These are phyloP conservation scores for Spodoptera littoralis DNA, from an alignment of 2,888 invertebrate species.

Conservation along the genomic window DNA sequence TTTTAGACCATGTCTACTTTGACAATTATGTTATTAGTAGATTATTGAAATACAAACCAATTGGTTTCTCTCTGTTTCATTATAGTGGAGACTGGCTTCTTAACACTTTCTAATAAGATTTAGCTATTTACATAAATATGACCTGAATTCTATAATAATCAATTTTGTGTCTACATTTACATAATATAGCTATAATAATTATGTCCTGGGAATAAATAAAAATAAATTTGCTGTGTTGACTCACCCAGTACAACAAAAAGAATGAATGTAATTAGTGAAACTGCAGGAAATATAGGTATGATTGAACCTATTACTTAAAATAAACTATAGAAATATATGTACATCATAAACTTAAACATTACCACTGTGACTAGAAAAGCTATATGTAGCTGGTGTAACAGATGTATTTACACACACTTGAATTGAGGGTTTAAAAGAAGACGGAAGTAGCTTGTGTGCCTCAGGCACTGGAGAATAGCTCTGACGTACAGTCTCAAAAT, in stretches of 20 bases:
- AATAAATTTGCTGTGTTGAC: no score
- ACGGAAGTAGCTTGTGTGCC: conserved; percentile 86
- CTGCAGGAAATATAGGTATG: conserved; percentile 67
- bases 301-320: conserved; percentile 54
- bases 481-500: conserved; percentile 82
- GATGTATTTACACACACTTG: conserved; percentile 88
- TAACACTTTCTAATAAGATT: no score
- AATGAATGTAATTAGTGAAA: conserved; percentile 77
- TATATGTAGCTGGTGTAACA: conserved; percentile 87
- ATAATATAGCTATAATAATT: no score
- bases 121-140: no score
- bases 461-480: conserved; percentile 86
- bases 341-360: conserved; percentile 78
- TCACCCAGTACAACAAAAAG: conserved; percentile 2
- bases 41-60: no score
- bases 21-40: no score
- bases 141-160: no score
- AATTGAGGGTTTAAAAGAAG: conserved; percentile 86
- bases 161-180: no score
- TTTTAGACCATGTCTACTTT: no score
- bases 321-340: conserved; percentile 61
- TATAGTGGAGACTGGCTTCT: no score
- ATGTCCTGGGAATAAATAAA: no score
- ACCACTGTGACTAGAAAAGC: conserved; percentile 88
- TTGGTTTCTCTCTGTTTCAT: no score